Conservation (phyloP, 2,113 vertebrate species). For the Alectura lathami region DNA sequence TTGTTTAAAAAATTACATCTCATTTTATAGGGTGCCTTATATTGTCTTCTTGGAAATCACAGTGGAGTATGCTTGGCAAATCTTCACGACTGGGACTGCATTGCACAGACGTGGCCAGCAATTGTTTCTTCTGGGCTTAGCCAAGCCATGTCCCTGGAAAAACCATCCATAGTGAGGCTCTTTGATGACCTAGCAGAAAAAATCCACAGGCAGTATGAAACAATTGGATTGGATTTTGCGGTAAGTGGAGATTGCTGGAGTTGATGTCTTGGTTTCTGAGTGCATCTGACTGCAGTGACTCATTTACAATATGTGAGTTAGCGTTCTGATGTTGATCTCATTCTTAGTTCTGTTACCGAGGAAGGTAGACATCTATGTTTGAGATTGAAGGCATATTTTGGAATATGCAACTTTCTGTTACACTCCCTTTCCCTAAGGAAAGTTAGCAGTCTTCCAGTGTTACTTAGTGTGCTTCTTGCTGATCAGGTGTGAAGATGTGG, state of each 20-base stretch:
- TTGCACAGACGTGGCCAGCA: conserved; percentile 92
- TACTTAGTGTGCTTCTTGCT: neutral
- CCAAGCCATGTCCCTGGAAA: conserved; percentile 95
- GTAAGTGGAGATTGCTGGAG: conserved; percentile 75
- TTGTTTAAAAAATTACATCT: neutral
- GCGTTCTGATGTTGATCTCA: neutral
- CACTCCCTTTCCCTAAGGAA: neutral
- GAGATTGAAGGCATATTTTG: neutral
- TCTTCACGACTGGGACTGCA: conserved; percentile 96
- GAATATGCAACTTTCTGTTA: neutral
- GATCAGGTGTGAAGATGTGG: neutral
- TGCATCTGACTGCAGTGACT: neutral
- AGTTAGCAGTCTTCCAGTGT: neutral
- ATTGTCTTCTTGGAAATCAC: conserved; percentile 95
- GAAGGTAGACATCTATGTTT: neutral
- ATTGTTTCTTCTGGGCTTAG: conserved; percentile 93
- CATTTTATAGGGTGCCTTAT: conserved; percentile 89
- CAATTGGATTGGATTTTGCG: conserved; percentile 90
- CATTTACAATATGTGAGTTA: neutral
- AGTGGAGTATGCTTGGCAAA: conserved; percentile 92
- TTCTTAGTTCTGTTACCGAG: neutral
- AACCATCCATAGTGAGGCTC: conserved; percentile 93
- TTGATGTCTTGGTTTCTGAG: neutral
- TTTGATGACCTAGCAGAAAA: conserved; percentile 97
- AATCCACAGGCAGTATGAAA: conserved; percentile 96